These are phyloP conservation scores for Gila robusta DNA, from an alignment of 2,797 vertebrate species.

Conservation along the genomic window DNA sequence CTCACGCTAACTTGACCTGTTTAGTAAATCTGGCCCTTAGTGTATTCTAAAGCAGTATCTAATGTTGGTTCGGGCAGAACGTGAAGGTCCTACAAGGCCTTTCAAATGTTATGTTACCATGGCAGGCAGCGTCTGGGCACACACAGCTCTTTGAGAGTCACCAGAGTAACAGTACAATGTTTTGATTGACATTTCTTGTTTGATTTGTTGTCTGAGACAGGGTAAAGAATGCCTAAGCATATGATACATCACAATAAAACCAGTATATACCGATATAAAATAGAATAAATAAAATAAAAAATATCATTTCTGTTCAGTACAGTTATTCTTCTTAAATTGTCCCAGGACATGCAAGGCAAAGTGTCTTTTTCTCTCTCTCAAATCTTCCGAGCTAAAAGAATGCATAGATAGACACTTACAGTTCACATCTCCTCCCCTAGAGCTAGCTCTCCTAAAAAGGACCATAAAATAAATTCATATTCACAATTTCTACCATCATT, in stretches of 20 bases:
- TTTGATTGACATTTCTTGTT: conserved; percentile 24
- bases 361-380: conserved; percentile 67
- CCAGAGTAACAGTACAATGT: conserved; percentile 35
- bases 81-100: neutral
- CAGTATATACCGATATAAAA: conserved; percentile 93
- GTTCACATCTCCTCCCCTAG: conserved; percentile 69
- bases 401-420: conserved; percentile 89
- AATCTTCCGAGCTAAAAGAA: conserved; percentile 83
- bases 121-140: conserved; percentile 22
- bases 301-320: conserved; percentile 85
- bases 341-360: conserved; percentile 82
- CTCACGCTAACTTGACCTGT: neutral
- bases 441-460: conserved; percentile 67
- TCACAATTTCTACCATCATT: conserved; percentile 61
- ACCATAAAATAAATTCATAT: conserved; percentile 67
- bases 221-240: conserved; percentile 64
- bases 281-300: conserved; percentile 99
- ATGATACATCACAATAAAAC: conserved; percentile 77
- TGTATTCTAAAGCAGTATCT: neutral
- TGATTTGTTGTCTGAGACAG: conserved; percentile 38
- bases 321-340: conserved; percentile 72
- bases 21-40: neutral
- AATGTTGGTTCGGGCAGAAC: conserved; percentile 21
- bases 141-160: neutral
- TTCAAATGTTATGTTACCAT: conserved; percentile 8